Base-by-base conservation (phyloP, 2,888 invertebrate species). In the Zygaena filipendulae region DNA sequence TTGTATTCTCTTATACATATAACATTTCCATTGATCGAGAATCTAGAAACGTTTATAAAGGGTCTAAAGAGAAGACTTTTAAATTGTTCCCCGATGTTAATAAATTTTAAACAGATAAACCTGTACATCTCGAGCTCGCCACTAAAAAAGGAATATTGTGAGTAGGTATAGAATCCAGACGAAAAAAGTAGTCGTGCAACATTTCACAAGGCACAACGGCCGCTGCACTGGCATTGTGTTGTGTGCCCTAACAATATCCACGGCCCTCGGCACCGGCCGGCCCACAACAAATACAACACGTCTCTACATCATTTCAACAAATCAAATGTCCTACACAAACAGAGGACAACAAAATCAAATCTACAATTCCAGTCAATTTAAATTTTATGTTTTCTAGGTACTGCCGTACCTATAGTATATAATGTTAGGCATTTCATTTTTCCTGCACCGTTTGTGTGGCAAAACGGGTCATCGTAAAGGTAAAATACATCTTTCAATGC, bases 91-190 rank as follows among this genome's bases (percentile, higher is more conserved):
- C 74, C 68, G 64, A 74, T 77, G 75, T 77, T 75, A 77, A 77
- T 79, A 77, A 75, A 77, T 79, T 75, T 77, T 71, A 72, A 79
- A 77, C 70, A 75, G 75, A 75, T 75, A 77, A 77, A 77, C 75
- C 74, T 72, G 75, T 77, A 75, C 75, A 75, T 77, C 74, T 72
- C 64, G 72, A 58, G 69, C 71, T 71, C 66, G 62, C 66, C 63
- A 71, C 63, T 67, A 66, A 74, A 77, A 77, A 71, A 69, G 69
- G 75, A 77, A 77, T 70, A 60, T 77, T 62, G 64, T 74, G 66
- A 61, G 64, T 67, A 70, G 74, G 72, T 77, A 59, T 66, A 74
- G 63, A 72, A 71, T 74, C 75, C 79, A 77, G 79, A 79, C 77
- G 79, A 77, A 77, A 79, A 79, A 79, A 79, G 77, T 75, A 72